Base-by-base conservation (phyloP, 2,113 vertebrate genomes). In the Phyllostomus discolor region DNA sequence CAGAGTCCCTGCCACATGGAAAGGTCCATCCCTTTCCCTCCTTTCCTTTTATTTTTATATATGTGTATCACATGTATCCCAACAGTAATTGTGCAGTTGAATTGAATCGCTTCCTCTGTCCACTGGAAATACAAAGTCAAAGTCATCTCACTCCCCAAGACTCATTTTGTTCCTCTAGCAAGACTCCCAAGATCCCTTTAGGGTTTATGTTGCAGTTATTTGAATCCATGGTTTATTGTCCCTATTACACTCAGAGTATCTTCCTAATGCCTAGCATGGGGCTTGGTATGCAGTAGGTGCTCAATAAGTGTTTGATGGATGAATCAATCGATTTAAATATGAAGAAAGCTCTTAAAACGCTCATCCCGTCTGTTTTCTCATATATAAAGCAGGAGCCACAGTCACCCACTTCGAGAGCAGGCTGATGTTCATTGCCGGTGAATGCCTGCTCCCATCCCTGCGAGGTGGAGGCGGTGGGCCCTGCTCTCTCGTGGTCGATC, bases 281-380 rank as follows among this genome's bases (percentile, higher is more conserved):
- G 33, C 22, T 19, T 38, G 22, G 88, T 66, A 83, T 4, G 35
- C 43, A 80, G 41, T 16, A 54, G 86, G 67, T 43, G 38, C 50
- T 90, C 83, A 92, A 52, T 83, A 90, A 62, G n/a, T 82, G 15
- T 84, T 76, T 92, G 81, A 83, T 81, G 59, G 59, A 26, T 78
- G 35, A 90, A 43, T 87, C 41, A 28, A 76, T 92, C 67, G 17
- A 70, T 46, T 59, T 66, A 43, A 87, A 83, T 46, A 59, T n/a
- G 81, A 81, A 59, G 22, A 46, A 92, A 54, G 16, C 38, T 22
- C 20, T 88, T 64, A 26, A 43, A 66, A 88, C 31, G 11, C 46
- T 73, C 59, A 33, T 85, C 62, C 52, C 19, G 2, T 41, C 46
- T 95, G 38, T 28, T 87, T 90, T n/a, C 57, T 89, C 62, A 7